Evolutionary conservation across 2,113 vertebrate species (phyloP), one percentile per base, ranked within the genome.

Genomic region (Ia io): DNA sequence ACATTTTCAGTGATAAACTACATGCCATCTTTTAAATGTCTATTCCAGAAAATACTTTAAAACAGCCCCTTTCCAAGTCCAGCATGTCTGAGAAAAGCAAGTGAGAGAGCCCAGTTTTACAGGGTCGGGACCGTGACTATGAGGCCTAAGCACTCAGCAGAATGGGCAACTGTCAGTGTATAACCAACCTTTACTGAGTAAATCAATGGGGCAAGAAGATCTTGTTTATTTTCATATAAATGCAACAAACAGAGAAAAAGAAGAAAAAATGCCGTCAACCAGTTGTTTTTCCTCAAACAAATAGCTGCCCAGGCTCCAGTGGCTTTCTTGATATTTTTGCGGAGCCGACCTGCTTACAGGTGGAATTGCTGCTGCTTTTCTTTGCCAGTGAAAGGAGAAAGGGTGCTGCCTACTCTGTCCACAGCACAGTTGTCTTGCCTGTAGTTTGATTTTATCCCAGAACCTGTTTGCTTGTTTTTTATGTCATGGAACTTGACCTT

Each of bases 201-300:
- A 95, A 96, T 79, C 88, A 90, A 96, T 56, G 18, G 42, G 86
- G 4, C 49, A 77, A 76, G 35, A 89, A 77, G 22, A 86, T 51
- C 35, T 1, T n/a, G 18, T 51, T 47, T 76, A 61, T 82, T 82
- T 87, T 84, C 16, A 69, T 59, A 80, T 16, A 67, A 84, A 56
- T 28, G 10, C 35, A 83, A 73, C 9, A 22, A 59, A 40, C 22
- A 84, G n/a, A 73, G 20, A 16, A 65, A 77, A 69, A n/a, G 11
- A 80, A 10, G 17, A 22, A 47, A 12, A 76, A 47, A 14, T 32
- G 9, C 9, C 28, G 9, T 23, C 28, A 61, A 49, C 61, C 8
- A 70, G 40, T 83, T 63, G 4, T 79, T 92, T 65, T 83, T 14
- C 25, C 35, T 91, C 49, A 70, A 42, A 90, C 70, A 88, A 74